These are phyloP conservation scores for Otolemur crassicaudatus DNA, from an alignment of 2,797 vertebrate species.

Conservation along the genomic window DNA sequence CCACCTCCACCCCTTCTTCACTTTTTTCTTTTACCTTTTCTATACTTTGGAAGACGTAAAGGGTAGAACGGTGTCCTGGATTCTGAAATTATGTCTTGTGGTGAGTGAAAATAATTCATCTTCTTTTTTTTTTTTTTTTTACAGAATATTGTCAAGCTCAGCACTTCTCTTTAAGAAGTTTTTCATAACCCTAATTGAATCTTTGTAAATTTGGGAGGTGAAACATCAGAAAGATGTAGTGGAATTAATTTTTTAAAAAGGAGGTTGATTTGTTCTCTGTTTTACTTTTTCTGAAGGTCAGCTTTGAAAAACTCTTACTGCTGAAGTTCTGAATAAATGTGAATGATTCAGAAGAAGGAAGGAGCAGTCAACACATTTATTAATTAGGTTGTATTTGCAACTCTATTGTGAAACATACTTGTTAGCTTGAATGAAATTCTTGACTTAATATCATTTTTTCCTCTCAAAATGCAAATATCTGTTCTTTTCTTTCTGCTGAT, in stretches of 20 bases:
- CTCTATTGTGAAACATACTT: neutral
- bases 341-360: conserved; percentile 33
- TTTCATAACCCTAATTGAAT: neutral
- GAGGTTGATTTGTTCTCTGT: neutral
- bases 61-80: neutral
- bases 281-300: conserved; percentile 12
- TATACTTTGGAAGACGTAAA: neutral
- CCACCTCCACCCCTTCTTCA: neutral
- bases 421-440: conserved; percentile 31
- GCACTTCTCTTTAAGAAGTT: neutral
- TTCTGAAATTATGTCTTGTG: neutral
- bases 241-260: neutral
- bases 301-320: conserved; percentile 34
- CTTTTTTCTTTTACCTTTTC: neutral
- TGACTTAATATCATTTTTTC: neutral
- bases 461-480: neutral
- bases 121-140: neutral
- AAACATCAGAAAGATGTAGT: neutral
- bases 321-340: conserved; percentile 37
- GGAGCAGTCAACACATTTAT: conserved; percentile 2
- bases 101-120: neutral
- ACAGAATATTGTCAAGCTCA: neutral
- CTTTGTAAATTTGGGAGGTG: neutral
- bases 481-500: neutral
- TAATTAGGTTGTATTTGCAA: conserved; percentile 35